A percentile compares a stretch with the other conserved stretches of the same genome.
Evolutionary conservation across 2,888 invertebrate species (phyloP).

Genomic region (Aelia acuminata): DNA sequence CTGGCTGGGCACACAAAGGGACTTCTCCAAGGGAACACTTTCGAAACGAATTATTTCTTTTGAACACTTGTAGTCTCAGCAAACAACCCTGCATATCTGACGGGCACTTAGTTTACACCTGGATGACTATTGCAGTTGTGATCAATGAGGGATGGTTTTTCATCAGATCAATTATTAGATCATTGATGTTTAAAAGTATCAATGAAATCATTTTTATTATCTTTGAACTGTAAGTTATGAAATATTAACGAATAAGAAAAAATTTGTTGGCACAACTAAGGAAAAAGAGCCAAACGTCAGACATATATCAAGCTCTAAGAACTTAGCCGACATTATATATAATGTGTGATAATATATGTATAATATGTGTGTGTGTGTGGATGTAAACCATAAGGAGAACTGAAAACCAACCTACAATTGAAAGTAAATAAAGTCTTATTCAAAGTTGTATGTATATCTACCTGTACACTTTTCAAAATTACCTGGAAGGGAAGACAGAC

Average conservation of each 20-base stretch:
- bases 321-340: too few species aligned
- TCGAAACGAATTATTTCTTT: conserved; percentile 1
- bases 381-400: too few species aligned
- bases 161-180: too few species aligned
- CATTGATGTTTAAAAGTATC: too few species aligned
- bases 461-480: not conserved
- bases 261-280: too few species aligned
- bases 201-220: too few species aligned
- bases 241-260: too few species aligned
- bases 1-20: conserved; percentile 32
- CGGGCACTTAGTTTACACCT: not conserved
- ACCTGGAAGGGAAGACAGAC: not conserved
- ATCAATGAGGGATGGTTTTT: not conserved
- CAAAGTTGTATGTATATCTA: not conserved
- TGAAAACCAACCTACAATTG: not conserved
- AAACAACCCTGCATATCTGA: not conserved
- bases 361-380: too few species aligned
- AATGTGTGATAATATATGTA: too few species aligned
- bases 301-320: too few species aligned
- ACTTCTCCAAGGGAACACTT: conserved; percentile 32
- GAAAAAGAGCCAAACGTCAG: too few species aligned
- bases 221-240: too few species aligned
- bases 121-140: not conserved
- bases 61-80: conserved; percentile 20
- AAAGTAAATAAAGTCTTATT: not conserved